These are phyloP conservation scores for Heliocidaris tuberculata DNA, from an alignment of 35 echinoderm and acorn worm genomes.

Conservation along the genomic window DNA sequence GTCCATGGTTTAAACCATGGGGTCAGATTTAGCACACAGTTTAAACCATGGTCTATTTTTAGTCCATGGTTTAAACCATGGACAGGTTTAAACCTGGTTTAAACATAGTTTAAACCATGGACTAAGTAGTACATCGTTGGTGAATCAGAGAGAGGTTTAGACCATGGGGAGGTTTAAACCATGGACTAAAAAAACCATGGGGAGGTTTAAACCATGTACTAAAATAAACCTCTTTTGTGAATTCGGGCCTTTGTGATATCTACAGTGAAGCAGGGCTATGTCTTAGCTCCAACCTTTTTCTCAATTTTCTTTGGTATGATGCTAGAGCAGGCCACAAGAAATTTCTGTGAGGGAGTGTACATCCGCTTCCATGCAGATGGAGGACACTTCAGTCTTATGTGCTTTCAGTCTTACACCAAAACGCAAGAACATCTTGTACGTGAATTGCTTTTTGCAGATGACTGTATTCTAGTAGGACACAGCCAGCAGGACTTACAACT, in stretches of 20 bases:
- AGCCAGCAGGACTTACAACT: background rate
- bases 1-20: too few relatives aligned
- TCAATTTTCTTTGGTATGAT: slow-evolving; percentile 65
- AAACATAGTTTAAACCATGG: too few relatives aligned
- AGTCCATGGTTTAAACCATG: too few relatives aligned
- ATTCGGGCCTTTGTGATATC: slow-evolving; percentile 15
- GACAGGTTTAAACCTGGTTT: too few relatives aligned
- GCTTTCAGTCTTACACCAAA: slow-evolving; percentile 47
- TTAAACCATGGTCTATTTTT: too few relatives aligned
- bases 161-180: too few relatives aligned
- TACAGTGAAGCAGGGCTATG: slow-evolving; percentile 69
- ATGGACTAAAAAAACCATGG: too few relatives aligned
- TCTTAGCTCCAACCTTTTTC: slow-evolving; percentile 67
- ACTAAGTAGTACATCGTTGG: too few relatives aligned
- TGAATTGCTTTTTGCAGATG: slow-evolving; percentile 53
- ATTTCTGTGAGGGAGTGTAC: slow-evolving; percentile 32
- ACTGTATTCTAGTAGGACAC: background rate
- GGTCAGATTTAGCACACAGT: too few relatives aligned
- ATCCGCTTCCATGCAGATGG: slow-evolving; percentile 42
- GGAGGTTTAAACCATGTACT: too few relatives aligned
- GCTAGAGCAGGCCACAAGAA: slow-evolving; percentile 35
- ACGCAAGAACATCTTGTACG: background rate
- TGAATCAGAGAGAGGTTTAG: too few relatives aligned
- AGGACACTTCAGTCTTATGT: slow-evolving; percentile 15
- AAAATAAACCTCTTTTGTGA: too few relatives aligned